These are phyloP conservation scores for Discoglossus pictus DNA, from an alignment of 2,797 vertebrate species.

Conservation along the genomic window DNA sequence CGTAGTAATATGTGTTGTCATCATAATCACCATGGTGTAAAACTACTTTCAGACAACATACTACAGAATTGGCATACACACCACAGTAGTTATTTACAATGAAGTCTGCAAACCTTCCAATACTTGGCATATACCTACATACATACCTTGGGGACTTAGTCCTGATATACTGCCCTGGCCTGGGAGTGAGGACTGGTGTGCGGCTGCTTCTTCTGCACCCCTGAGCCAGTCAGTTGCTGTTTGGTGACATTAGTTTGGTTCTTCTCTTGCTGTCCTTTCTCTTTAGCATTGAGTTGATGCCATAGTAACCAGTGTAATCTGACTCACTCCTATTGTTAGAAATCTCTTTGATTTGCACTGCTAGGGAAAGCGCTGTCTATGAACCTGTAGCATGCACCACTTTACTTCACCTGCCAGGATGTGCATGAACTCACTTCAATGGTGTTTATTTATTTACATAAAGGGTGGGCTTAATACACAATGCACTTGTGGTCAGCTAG, in stretches of 20 bases:
- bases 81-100: too few relatives aligned
- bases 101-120: background rate
- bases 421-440: background rate
- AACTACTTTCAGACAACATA: too few relatives aligned
- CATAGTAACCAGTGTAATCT: constrained; percentile 34
- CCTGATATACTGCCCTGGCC: background rate
- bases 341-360: background rate
- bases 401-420: background rate
- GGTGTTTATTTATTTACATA: background rate
- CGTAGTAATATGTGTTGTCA: too few relatives aligned
- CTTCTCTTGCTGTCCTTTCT: constrained; percentile 1
- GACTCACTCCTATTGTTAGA: constrained; percentile 18
- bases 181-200: background rate
- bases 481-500: background rate
- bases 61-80: too few relatives aligned
- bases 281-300: constrained; percentile 20
- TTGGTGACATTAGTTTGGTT: constrained; percentile 14
- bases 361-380: background rate
- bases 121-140: background rate
- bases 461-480: background rate
- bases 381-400: background rate
- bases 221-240: background rate
- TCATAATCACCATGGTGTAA: too few relatives aligned
- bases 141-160: constrained; percentile 19
- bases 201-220: background rate